Percentiles rank a stretch among this genome's conserved stretches.
Evolutionary conservation across 2,888 invertebrate genomes (phyloP).

Genomic region (Agriopis leucophaearia): DNA sequence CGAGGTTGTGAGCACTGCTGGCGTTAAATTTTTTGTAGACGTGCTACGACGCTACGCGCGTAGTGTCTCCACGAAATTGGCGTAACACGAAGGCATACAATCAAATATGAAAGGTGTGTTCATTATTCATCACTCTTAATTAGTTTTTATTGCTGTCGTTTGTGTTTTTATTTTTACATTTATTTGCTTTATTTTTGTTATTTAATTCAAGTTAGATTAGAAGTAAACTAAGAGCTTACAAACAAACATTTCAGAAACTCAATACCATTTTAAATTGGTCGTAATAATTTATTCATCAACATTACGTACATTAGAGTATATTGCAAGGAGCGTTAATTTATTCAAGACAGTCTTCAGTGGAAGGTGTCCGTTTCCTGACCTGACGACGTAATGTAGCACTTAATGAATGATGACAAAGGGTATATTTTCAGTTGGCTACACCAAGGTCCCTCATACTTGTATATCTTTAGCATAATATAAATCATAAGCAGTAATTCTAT

Average conservation of each 20-base stretch:
- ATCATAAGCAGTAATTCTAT: background rate
- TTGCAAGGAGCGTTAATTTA: constrained; percentile 46
- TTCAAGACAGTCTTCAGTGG: constrained; percentile 42
- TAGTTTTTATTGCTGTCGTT: background rate
- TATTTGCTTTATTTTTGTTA: too few relatives aligned
- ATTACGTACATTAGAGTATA: constrained; percentile 38
- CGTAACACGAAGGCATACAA: background rate
- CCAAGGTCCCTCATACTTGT: constrained; percentile 42
- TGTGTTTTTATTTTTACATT: background rate
- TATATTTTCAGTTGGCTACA: constrained; percentile 59
- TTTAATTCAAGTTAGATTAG: too few relatives aligned
- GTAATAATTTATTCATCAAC: constrained; percentile 39
- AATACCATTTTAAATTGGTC: constrained; percentile 9
- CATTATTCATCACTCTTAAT: background rate
- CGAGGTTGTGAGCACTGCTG: constrained; percentile 4
- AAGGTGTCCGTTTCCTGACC: constrained; percentile 46
- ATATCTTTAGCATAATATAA: constrained; percentile 32
- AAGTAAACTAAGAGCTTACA: too few relatives aligned
- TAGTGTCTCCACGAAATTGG: constrained; percentile 3
- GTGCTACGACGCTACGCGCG: constrained; percentile 10
- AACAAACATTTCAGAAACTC: background rate
- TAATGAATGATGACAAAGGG: constrained; percentile 60
- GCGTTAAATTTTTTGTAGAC: constrained; percentile 12
- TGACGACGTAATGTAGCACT: constrained; percentile 52
- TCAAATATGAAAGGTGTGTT: background rate